These are phyloP conservation scores for Bellardia bayeri DNA, from an alignment of 2,888 invertebrate species.

Conservation along the genomic window DNA sequence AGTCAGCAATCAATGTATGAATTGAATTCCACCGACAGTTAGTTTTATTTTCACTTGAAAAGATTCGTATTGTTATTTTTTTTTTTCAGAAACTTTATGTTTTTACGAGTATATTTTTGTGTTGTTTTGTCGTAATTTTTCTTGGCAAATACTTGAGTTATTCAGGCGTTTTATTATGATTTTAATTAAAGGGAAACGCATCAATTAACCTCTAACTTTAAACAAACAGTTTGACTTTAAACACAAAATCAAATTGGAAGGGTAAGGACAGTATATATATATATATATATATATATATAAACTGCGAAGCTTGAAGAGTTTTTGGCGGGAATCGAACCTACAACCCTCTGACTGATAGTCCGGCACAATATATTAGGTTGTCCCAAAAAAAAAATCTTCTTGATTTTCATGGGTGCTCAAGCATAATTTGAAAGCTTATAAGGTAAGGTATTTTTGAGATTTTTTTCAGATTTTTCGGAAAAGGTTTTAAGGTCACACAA, in stretches of 20 bases:
- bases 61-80: conserved; percentile 41
- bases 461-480: no score
- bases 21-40: conserved; percentile 40
- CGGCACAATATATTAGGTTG: no score
- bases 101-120: conserved; percentile 7
- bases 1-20: conserved; percentile 58
- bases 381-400: no score
- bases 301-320: no score
- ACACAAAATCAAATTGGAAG: neutral
- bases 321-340: no score
- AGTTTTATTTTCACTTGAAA: conserved; percentile 57
- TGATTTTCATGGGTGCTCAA: no score
- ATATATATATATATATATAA: no score
- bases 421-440: no score
- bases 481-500: no score
- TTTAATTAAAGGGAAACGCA: conserved; percentile 61
- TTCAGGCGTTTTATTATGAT: conserved; percentile 49
- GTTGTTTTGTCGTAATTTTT: conserved; percentile 37
- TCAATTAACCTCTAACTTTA: conserved; percentile 60
- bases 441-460: no score
- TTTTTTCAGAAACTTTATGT: conserved; percentile 11
- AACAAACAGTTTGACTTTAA: conserved; percentile 17
- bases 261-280: neutral
- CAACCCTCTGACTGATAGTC: no score
- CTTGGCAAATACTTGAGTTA: conserved; percentile 42